A percentile compares a stretch with the other conserved stretches of the same genome.
phyloP scores from a whole-genome alignment of 1,140 invertebrate genomes.

The Sarcophaga peregrina region DNA sequence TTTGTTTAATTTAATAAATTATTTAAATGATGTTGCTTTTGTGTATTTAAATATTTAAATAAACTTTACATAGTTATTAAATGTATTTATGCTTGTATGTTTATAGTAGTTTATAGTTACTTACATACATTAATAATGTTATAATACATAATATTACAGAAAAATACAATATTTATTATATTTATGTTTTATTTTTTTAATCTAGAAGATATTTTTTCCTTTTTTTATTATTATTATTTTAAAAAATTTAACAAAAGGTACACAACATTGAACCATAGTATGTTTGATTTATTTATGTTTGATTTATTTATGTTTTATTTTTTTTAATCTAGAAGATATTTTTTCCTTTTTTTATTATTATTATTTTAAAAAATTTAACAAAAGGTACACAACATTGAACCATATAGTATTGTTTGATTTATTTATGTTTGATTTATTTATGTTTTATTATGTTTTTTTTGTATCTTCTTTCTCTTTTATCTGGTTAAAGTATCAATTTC shows the following conservation, averaged over 20 bases:
- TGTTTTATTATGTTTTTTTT: too few relatives aligned
- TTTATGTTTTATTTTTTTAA: background rate
- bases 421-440: slow-evolving; percentile 5
- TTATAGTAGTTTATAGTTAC: background rate
- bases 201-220: slow-evolving; percentile 4
- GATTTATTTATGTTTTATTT: background rate
- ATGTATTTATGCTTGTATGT: background rate
- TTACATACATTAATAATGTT: background rate
- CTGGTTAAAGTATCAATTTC: too few relatives aligned
- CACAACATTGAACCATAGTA: slow-evolving; percentile 37
- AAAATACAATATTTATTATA: slow-evolving; percentile 2
- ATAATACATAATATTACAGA: slow-evolving; percentile 17
- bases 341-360: background rate
- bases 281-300: slow-evolving; percentile 12
- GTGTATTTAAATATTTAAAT: too few relatives aligned
- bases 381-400: slow-evolving; percentile 40
- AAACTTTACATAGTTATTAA: too few relatives aligned
- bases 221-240: background rate
- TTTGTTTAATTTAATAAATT: too few relatives aligned
- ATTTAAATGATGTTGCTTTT: too few relatives aligned
- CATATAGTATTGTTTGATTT: slow-evolving; percentile 23
- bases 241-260: slow-evolving; percentile 36
- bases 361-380: slow-evolving; percentile 30
- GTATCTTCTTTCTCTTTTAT: too few relatives aligned
- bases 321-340: slow-evolving; percentile 15